Conservation (phyloP, 2,113 vertebrate genomes). For the Leptobrachium ailaonicum region DNA sequence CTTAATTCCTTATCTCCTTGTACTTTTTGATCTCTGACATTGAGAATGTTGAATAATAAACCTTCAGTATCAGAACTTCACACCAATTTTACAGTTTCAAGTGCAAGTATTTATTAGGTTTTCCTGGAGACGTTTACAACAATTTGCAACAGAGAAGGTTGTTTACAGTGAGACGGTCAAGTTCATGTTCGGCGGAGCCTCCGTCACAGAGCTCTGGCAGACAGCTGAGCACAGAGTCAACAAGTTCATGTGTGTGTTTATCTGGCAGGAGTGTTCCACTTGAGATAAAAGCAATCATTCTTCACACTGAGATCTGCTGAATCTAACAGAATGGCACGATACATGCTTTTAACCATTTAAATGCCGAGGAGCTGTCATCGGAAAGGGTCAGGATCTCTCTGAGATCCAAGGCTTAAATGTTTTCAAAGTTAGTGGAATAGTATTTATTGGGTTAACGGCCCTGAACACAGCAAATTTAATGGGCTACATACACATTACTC, state of each 20-base stretch:
- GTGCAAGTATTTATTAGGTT: not conserved
- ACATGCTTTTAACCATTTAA: too few relatives aligned
- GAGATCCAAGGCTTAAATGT: too few relatives aligned
- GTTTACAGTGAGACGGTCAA: not conserved
- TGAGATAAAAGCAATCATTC: not conserved
- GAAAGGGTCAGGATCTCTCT: too few relatives aligned
- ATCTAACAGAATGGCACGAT: not conserved
- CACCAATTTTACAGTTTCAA: not conserved
- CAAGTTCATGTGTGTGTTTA: constrained; percentile 6
- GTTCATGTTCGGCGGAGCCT: not conserved
- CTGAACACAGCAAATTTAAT: too few relatives aligned
- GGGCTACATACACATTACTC: too few relatives aligned
- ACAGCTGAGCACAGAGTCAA: not conserved
- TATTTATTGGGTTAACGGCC: too few relatives aligned
- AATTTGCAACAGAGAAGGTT: not conserved
- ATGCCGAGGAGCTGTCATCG: too few relatives aligned
- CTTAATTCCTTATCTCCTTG: too few relatives aligned
- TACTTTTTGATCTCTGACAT: too few relatives aligned
- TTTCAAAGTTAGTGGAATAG: too few relatives aligned
- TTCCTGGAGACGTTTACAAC: not conserved
- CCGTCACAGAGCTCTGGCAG: not conserved
- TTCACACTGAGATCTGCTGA: constrained; percentile 3
- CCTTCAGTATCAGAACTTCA: not conserved
- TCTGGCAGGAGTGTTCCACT: not conserved
- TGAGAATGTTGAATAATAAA: too few relatives aligned